phyloP scores from a whole-genome alignment of 1,140 invertebrate genomes.

The Calycopis cecrops region DNA sequence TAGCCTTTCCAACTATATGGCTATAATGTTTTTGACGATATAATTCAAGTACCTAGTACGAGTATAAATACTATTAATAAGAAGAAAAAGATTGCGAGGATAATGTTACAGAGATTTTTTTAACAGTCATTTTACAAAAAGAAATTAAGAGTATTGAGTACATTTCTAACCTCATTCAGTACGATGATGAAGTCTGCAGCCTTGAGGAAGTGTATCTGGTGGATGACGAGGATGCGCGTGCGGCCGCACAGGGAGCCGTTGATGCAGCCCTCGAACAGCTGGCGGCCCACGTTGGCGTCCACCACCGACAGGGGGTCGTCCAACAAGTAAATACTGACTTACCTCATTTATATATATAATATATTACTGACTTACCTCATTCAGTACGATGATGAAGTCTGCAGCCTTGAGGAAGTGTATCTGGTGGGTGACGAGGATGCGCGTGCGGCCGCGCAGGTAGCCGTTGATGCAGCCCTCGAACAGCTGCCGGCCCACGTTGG shows the following conservation, averaged over 20 bases:
- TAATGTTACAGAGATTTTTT: too few species aligned
- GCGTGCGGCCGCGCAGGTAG: constrained; percentile 77
- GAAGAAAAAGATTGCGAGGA: too few species aligned
- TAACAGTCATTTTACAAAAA: too few species aligned
- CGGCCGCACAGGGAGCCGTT: constrained; percentile 77
- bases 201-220: constrained; percentile 88
- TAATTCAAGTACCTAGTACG: too few species aligned
- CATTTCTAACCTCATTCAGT: too few species aligned
- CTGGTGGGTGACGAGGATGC: constrained; percentile 89
- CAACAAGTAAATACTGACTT: too few species aligned
- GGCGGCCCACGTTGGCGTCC: constrained; percentile 83
- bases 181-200: constrained; percentile 86
- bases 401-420: constrained; percentile 86
- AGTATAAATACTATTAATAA: too few species aligned
- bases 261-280: constrained; percentile 83
- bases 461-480: constrained; percentile 83
- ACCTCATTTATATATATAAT: too few species aligned
- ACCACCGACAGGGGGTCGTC: constrained; percentile 91
- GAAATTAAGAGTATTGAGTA: too few species aligned
- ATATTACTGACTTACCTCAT: too few species aligned
- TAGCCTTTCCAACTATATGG: too few species aligned
- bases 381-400: constrained; percentile 85
- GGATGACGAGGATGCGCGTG: constrained; percentile 86
- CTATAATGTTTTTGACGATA: too few species aligned
- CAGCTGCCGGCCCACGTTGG: constrained; percentile 82